Base-by-base conservation (phyloP, 2,797 vertebrate species). In the Capromys pilorides region DNA sequence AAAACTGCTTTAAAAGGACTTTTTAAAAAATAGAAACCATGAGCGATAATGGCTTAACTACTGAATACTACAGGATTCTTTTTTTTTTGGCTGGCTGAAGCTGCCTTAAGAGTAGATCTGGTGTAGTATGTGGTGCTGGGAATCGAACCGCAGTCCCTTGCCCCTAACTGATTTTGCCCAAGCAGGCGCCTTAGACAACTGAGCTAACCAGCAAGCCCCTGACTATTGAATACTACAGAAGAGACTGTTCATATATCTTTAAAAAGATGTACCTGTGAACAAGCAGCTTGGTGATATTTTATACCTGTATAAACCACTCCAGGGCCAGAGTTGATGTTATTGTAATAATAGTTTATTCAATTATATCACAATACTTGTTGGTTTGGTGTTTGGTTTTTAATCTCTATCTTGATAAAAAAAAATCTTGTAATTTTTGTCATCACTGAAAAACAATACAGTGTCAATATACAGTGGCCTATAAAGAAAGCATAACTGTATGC, bases 301-400 rank as follows among this genome's bases (percentile, higher is more conserved):
- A 91, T 69, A 54, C 41, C 49, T 62, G 36, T 22, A 31, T 13
- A 71, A 88, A 93, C 9, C 9, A 45, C 22, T 81, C 54, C 49
- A 22, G 9, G 80, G 31, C 24, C 2, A 69, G 67, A 8, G n/a
- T 36, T 66, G 45, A 28, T 83, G 21, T 73, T 91, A 73, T n/a
- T 88, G 79, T 59, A 57, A 80, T 31, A 85, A 69, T n/a, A 83
- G 83, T 89, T 93, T 39, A 84, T 84, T 93, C 59, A 92, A 77
- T 83, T 73, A 18, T 71, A 87, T 26, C 51, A 59, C 1, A n/a
- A 10, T 45, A 0, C n/a, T 39, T 83, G 1, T 39, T 57, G 5
- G 54, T 57, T 57, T 57, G 45, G 45, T 80, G 49, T 64, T 78
- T 78, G 71, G 36, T 88, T 94, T 78, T 80, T 21, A 67, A 75